phyloP scores from a whole-genome alignment of 30 jellyfish, hydroid and myxozoan species.

The Aurelia aurita complex sp. Pacific region DNA sequence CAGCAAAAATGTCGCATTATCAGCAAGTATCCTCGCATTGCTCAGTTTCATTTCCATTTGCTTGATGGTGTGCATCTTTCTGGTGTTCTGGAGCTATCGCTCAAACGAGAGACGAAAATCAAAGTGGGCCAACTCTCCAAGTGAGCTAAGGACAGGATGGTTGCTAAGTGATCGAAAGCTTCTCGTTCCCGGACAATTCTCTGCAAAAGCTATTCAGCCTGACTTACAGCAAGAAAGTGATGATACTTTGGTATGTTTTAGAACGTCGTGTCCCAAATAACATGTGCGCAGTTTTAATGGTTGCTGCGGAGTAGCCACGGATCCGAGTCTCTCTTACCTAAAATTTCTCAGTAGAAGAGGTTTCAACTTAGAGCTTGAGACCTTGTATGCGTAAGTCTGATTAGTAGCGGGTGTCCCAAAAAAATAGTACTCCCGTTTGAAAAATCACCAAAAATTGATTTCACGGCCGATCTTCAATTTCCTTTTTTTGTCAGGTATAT shows the following conservation, averaged over 20 bases:
- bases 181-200: conserved; percentile 88
- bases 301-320: too few species aligned
- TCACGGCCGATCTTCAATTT: too few species aligned
- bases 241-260: conserved; percentile 20
- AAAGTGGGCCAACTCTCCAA: conserved; percentile 39
- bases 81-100: conserved; percentile 73
- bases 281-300: too few species aligned
- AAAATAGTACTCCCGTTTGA: too few species aligned
- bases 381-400: too few species aligned
- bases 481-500: too few species aligned
- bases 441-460: too few species aligned
- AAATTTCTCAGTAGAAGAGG: too few species aligned
- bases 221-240: conserved; percentile 24
- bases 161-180: conserved; percentile 77
- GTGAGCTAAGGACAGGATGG: conserved; percentile 78
- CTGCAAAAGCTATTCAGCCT: conserved; percentile 85
- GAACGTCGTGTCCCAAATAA: too few species aligned
- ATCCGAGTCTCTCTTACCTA: too few species aligned
- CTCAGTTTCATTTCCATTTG: conserved; percentile 59
- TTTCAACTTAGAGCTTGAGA: too few species aligned
- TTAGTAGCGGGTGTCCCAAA: too few species aligned
- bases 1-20: conserved; percentile 39
- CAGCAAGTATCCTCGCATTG: conserved; percentile 70
- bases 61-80: conserved; percentile 61
- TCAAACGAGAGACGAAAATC: conserved; percentile 50